Evolutionary conservation across 2,797 vertebrate genomes (phyloP), one percentile per base, ranked within the genome.

Genomic region (Coluber constrictor): DNA sequence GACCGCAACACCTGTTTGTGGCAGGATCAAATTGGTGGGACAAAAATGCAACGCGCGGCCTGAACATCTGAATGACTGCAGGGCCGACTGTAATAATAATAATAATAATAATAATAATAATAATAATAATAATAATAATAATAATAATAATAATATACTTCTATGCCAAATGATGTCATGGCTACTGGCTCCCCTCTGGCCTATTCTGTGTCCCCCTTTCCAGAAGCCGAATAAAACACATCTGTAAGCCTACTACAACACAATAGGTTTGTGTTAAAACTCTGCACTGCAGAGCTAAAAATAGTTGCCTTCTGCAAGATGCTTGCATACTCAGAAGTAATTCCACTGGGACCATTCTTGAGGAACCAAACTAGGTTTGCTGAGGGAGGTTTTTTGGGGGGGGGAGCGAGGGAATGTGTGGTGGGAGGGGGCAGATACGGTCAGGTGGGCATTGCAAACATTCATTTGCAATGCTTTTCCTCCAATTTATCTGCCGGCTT

Each of bases 251-350:
- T 13, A 13, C 51, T 15, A 32, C 51, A 83, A 83, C 61, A 92
- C 86, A 92, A 51, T 57, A 70, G 56, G 56, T 83, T 90, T 86
- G 70, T 47, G 86, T 55, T 86, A 47, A 92, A 61, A 60, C 63
- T 83, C 89, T 4, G 88, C 29, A 86, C 70, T 54, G 93, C 66
- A 92, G 66, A 88, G 59, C 89, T 92, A 92, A 92, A 92, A 92
- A 92, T 91, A 91, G 89, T 56, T 37, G n/a, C n/a, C 29, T 12
- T 37, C 91, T 86, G 89, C 86, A 90, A 70, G 91, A 94, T 16
- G 10, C 89, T 56, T 11, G 37, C 66, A 86, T 63, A 92, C 66
- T 60, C 90, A 88, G 92, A 90, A 88, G 66, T 57, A 89, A 92
- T 90, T 91, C 93, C 92, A 4, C 27, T 29, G 86, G 86, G 86